phyloP scores from a whole-genome alignment of 1,140 invertebrate species.

The Penaeus indicus region DNA sequence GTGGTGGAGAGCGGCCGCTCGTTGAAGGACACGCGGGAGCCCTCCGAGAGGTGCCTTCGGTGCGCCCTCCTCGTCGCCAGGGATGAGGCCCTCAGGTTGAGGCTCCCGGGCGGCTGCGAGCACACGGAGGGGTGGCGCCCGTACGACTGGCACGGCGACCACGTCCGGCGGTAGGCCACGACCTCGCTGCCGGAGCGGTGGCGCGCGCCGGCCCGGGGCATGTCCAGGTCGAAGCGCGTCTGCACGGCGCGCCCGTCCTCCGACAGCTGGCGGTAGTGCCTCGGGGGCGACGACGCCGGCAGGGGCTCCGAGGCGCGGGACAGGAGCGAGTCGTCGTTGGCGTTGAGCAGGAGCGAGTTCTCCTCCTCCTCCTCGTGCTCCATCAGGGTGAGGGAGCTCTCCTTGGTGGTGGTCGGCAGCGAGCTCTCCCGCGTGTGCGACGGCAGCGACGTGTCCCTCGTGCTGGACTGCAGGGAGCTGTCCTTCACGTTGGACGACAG shows the following conservation, averaged over 20 bases:
- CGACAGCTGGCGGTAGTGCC: constrained; percentile 47
- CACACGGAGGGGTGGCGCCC: constrained; percentile 48
- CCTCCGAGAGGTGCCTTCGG: constrained; percentile 63
- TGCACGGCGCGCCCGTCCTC: constrained; percentile 41
- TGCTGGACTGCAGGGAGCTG: constrained; percentile 27
- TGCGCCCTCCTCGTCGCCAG: constrained; percentile 58
- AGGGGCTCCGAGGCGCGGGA: constrained; percentile 50
- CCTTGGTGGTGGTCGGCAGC: constrained; percentile 42
- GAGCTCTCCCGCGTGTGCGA: constrained; percentile 41
- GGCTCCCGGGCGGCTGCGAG: constrained; percentile 52
- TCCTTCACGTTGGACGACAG: constrained; percentile 31
- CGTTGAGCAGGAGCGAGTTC: constrained; percentile 45
- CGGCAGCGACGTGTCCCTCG: constrained; percentile 41
- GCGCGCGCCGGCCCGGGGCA: not conserved
- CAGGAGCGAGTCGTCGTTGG: constrained; percentile 50
- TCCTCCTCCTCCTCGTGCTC: constrained; percentile 34
- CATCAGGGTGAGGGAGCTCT: constrained; percentile 42
- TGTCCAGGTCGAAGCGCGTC: constrained; percentile 23
- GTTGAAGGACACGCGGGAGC: constrained; percentile 64
- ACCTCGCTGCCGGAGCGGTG: constrained; percentile 48
- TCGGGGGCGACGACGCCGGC: constrained; percentile 31
- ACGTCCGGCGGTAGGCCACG: constrained; percentile 31
- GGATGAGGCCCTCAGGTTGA: constrained; percentile 47
- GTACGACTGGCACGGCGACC: constrained; percentile 44
- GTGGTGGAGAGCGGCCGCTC: constrained; percentile 36